These are phyloP conservation scores for Actenoides hombroni DNA, from an alignment of 2,113 vertebrate species.

Conservation along the genomic window DNA sequence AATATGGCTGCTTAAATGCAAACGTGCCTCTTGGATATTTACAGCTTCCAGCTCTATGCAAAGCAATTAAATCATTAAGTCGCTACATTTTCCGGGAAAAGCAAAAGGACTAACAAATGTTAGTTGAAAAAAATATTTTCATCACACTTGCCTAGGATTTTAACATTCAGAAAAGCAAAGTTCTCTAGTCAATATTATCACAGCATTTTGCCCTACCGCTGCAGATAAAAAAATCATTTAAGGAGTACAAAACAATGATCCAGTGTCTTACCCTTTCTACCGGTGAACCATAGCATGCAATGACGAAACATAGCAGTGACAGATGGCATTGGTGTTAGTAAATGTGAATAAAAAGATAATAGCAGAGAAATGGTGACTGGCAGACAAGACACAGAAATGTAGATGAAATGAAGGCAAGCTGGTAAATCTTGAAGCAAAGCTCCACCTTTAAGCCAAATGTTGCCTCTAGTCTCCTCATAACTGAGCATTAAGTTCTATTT, in stretches of 20 bases:
- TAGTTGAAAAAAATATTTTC: constrained; percentile 26
- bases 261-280: constrained; percentile 95
- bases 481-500: constrained; percentile 67
- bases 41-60: not conserved
- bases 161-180: not conserved
- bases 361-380: constrained; percentile 76
- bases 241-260: constrained; percentile 62
- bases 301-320: constrained; percentile 97
- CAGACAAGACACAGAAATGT: constrained; percentile 76
- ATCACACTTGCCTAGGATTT: not conserved
- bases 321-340: constrained; percentile 92
- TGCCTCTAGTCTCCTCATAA: constrained; percentile 68
- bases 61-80: constrained; percentile 21
- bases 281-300: constrained; percentile 99
- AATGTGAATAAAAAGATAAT: constrained; percentile 75
- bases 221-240: constrained; percentile 17
- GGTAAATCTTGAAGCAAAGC: constrained; percentile 77
- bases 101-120: constrained; percentile 25
- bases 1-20: not conserved
- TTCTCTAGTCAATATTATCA: not conserved
- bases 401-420: constrained; percentile 78
- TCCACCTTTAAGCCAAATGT: constrained; percentile 76
- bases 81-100: not conserved
- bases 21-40: not conserved
- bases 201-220: not conserved